Conservation (phyloP, 2,113 vertebrate species). For the Nyctereutes procyonoides region DNA sequence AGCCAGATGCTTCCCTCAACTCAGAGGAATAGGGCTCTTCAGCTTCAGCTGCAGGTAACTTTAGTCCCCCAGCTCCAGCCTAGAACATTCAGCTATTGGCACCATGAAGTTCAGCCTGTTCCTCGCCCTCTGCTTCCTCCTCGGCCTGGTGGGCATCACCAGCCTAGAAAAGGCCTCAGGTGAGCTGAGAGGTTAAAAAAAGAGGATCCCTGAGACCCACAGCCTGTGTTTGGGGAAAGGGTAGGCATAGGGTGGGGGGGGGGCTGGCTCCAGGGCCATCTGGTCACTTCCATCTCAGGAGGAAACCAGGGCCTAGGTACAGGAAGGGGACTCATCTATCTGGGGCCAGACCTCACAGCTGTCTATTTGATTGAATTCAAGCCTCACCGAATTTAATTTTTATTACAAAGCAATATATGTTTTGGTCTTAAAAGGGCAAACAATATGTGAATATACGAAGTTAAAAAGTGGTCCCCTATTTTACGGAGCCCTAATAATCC, state of each 20-base stretch:
- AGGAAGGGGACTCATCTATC: not conserved
- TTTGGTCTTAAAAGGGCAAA: not conserved
- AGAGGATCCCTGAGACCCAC: not conserved
- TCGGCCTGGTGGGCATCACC: not conserved
- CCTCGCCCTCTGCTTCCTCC: not conserved
- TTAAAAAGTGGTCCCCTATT: not conserved
- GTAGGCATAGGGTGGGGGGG: not conserved
- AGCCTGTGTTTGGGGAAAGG: not conserved
- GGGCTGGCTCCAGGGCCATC: not conserved
- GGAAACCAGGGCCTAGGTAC: not conserved
- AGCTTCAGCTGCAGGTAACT: not conserved
- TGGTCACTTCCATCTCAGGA: not conserved
- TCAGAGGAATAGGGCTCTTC: no score
- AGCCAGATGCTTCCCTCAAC: not conserved
- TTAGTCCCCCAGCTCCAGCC: not conserved
- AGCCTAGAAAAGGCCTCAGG: not conserved
- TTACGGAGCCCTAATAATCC: not conserved
- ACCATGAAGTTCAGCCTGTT: not conserved
- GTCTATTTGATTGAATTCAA: not conserved
- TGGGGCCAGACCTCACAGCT: not conserved
- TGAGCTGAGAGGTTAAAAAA: not conserved
- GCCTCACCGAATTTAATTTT: not conserved
- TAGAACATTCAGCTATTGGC: not conserved
- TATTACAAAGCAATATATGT: not conserved
- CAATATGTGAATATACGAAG: not conserved